A percentile compares a stretch with the other conserved stretches of the same genome.
Evolutionary conservation across 2,888 invertebrate genomes (phyloP).

Genomic region (Clunio marinus): DNA sequence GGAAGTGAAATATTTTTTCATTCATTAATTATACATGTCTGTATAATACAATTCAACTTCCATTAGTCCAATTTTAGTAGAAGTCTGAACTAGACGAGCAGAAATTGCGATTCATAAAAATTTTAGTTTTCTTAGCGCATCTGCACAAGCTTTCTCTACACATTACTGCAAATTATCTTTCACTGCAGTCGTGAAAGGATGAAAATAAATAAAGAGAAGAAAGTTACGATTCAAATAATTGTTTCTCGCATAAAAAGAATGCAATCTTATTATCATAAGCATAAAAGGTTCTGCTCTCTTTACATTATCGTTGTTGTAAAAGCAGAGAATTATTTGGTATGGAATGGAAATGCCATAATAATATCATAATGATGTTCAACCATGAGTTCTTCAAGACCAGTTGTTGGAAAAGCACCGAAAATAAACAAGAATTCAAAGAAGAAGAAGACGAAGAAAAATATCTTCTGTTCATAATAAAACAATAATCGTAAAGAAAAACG

Average conservation of each 20-base stretch:
- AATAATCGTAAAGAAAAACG: conserved; percentile 33
- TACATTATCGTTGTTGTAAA: conserved; percentile 8
- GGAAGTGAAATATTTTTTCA: too few species aligned
- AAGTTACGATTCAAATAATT: conserved; percentile 29
- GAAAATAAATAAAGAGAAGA: too few species aligned
- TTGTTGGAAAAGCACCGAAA: conserved; percentile 9
- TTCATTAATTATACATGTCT: too few species aligned
- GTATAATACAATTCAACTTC: too few species aligned
- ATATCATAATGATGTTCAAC: conserved; percentile 28
- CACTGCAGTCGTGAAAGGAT: too few species aligned
- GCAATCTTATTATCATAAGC: conserved; percentile 35
- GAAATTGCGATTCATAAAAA: neutral
- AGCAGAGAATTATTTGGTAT: neutral
- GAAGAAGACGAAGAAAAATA: conserved; percentile 14
- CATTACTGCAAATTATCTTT: neutral
- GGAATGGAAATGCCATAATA: conserved; percentile 27
- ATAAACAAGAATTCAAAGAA: neutral
- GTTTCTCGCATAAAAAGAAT: conserved; percentile 24
- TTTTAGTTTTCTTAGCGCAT: neutral
- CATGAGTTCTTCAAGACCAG: conserved; percentile 7
- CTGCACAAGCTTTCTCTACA: neutral
- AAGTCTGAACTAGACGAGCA: too few species aligned
- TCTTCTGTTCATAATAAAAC: conserved; percentile 33
- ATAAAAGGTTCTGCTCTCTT: conserved; percentile 30
- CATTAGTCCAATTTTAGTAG: too few species aligned